Conservation (phyloP, 2,797 vertebrate genomes). For the Melanotaenia maccullochi region DNA sequence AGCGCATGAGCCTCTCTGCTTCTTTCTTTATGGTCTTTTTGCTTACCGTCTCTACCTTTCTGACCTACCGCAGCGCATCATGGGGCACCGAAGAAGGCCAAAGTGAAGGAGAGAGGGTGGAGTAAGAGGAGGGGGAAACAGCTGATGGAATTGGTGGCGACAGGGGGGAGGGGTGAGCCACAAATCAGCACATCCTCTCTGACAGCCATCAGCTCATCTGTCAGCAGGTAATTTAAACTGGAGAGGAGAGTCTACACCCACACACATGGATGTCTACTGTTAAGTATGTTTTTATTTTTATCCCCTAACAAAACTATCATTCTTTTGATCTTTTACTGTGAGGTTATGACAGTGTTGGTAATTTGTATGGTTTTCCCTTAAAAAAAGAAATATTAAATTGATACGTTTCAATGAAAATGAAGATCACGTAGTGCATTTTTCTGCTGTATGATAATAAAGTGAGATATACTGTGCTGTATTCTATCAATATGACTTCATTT, state of each 20-base stretch:
- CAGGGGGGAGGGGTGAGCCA: slow-evolving; percentile 27
- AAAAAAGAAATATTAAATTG: neutral
- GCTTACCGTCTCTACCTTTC: slow-evolving; percentile 45
- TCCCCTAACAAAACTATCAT: neutral
- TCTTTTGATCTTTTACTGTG: accelerated
- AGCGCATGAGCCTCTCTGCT: slow-evolving; percentile 44
- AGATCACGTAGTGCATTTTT: neutral
- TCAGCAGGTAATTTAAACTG: slow-evolving; percentile 70
- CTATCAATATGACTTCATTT: neutral
- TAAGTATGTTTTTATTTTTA: neutral
- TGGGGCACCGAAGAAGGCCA: slow-evolving; percentile 28
- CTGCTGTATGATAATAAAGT: neutral
- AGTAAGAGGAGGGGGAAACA: slow-evolving; percentile 4
- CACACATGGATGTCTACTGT: slow-evolving; percentile 21
- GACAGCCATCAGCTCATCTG: slow-evolving; percentile 54
- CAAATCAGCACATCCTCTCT: slow-evolving; percentile 65
- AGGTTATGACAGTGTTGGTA: neutral
- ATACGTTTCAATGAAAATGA: neutral
- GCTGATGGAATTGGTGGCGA: slow-evolving; percentile 38
- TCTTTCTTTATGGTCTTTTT: slow-evolving; percentile 37
- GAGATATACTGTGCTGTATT: neutral
- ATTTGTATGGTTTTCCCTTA: neutral
- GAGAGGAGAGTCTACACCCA: slow-evolving; percentile 15
- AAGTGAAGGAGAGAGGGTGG: neutral
- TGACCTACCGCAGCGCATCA: slow-evolving; percentile 80